These are phyloP conservation scores for Temnothorax longispinosus DNA, from an alignment of 1,140 invertebrate genomes.

Conservation along the genomic window DNA sequence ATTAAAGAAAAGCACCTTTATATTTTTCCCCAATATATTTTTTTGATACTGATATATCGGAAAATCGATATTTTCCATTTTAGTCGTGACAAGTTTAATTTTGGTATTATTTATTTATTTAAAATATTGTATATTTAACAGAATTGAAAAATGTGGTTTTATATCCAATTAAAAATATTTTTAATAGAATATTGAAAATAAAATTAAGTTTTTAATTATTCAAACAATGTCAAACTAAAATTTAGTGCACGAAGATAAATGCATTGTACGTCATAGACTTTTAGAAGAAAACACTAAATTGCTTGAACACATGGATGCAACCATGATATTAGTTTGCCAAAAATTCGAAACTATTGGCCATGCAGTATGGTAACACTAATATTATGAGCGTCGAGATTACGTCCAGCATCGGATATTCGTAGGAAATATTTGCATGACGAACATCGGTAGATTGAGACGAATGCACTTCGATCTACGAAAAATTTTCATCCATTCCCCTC, in stretches of 20 bases:
- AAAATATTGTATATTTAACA: not conserved
- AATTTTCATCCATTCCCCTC: constrained; percentile 6
- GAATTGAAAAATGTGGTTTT: not conserved
- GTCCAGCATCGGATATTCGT: constrained; percentile 7
- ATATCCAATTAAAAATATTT: not conserved
- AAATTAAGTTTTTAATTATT: not conserved
- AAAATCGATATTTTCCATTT: not conserved
- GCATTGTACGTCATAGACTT: not conserved
- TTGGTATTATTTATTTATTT: not conserved
- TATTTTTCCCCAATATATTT: not conserved
- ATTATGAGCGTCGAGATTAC: not conserved
- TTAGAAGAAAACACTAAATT: not conserved
- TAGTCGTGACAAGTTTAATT: not conserved
- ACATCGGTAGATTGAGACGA: constrained; percentile 12
- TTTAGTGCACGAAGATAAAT: not conserved
- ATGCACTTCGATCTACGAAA: constrained; percentile 12
- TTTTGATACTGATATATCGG: not conserved
- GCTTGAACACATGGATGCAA: not conserved
- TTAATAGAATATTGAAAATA: not conserved
- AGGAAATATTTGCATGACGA: constrained; percentile 2
- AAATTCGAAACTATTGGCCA: constrained; percentile 16
- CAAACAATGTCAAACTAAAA: not conserved
- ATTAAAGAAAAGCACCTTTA: not conserved
- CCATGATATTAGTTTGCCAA: not conserved
- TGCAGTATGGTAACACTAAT: not conserved